Conservation (phyloP, 1,140 invertebrate genomes). For the Varroa destructor region DNA sequence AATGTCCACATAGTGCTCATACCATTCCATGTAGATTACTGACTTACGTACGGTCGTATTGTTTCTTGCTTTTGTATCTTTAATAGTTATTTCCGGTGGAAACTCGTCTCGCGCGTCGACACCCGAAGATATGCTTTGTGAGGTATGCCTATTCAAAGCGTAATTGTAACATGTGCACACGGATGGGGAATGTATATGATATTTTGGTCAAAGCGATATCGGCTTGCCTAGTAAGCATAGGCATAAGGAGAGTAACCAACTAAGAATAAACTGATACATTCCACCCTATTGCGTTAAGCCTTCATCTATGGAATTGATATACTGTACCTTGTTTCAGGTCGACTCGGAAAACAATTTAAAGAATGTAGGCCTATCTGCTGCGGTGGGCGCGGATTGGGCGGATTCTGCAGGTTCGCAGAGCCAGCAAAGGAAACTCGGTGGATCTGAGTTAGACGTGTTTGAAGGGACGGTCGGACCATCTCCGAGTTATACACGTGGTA, state of each 20-base stretch:
- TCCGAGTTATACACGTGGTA: conserved; percentile 53
- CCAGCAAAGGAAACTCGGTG: background rate
- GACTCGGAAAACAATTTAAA: conserved; percentile 20
- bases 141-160: background rate
- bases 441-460: conserved; percentile 14
- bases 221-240: no score
- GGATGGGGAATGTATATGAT: no score
- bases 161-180: no score
- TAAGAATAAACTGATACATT: no score
- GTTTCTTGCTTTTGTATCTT: conserved; percentile 20
- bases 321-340: no score
- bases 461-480: background rate
- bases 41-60: no score
- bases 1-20: no score
- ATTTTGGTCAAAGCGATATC: no score
- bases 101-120: conserved; percentile 37
- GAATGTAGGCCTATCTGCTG: conserved; percentile 16
- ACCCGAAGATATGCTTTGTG: conserved; percentile 24
- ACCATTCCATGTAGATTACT: no score
- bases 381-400: conserved; percentile 14
- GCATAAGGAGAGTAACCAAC: no score
- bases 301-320: no score
- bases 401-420: background rate
- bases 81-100: conserved; percentile 37
- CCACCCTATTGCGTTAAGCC: no score